Conservation (phyloP, 1,140 invertebrate species). For the Aphidius gifuensis region DNA sequence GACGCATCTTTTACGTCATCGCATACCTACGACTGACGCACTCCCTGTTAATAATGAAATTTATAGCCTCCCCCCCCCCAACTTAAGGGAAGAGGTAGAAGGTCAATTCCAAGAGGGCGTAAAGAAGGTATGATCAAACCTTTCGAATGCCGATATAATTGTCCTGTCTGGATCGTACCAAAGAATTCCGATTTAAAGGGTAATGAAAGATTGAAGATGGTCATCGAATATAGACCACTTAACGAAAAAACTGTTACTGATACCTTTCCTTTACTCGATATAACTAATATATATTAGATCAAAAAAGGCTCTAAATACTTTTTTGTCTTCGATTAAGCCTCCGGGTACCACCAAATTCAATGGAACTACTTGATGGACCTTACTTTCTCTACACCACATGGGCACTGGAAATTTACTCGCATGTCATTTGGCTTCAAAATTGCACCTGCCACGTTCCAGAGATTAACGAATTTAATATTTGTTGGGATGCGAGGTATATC, state of each 20-base stretch:
- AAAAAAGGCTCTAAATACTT: slow-evolving; percentile 40
- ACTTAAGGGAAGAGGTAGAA: slow-evolving; percentile 31
- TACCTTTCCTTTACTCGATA: slow-evolving; percentile 56
- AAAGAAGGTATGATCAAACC: slow-evolving; percentile 25
- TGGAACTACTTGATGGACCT: slow-evolving; percentile 34
- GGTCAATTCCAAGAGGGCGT: slow-evolving; percentile 33
- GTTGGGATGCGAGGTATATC: slow-evolving; percentile 31
- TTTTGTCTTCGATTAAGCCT: slow-evolving; percentile 44
- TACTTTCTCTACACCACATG: slow-evolving; percentile 40
- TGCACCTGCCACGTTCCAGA: slow-evolving; percentile 30
- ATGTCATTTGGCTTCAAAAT: slow-evolving; percentile 39
- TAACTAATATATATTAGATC: slow-evolving; percentile 50
- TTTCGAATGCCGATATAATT: slow-evolving; percentile 32
- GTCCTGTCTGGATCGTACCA: slow-evolving; percentile 39
- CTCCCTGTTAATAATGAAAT: slow-evolving; percentile 23
- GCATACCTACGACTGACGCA: slow-evolving; percentile 3
- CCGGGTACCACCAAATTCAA: slow-evolving; percentile 52
- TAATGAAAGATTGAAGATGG: slow-evolving; percentile 41
- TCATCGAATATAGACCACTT: slow-evolving; percentile 46
- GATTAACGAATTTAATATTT: slow-evolving; percentile 39
- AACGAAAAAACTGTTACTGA: slow-evolving; percentile 51
- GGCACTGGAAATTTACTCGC: slow-evolving; percentile 40
- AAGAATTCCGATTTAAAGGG: slow-evolving; percentile 42
- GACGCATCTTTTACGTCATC: slow-evolving; percentile 1
- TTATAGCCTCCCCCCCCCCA: slow-evolving; percentile 30